Conservation (phyloP, 1,140 invertebrate genomes). For the Aphaenogaster ashmeadi region DNA sequence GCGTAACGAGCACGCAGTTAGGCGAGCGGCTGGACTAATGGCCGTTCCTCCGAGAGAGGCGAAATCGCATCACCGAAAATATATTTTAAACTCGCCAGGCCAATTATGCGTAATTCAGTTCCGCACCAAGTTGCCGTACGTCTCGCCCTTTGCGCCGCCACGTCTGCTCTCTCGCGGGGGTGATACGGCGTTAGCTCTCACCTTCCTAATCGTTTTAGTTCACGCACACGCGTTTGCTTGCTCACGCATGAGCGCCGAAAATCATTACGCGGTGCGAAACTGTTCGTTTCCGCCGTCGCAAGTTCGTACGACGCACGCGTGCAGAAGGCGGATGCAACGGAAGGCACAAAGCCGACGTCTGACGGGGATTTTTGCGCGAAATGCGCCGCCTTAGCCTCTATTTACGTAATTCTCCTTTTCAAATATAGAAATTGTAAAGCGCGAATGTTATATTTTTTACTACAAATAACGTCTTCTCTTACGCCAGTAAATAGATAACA, state of each 20-base stretch:
- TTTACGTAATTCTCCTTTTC: background rate
- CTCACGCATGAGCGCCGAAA: conserved; percentile 68
- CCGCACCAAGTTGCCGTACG: conserved; percentile 68
- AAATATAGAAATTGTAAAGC: background rate
- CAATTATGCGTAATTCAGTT: conserved; percentile 83
- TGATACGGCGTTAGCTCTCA: conserved; percentile 76
- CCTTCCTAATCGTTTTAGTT: conserved; percentile 83
- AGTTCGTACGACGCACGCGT: conserved; percentile 60
- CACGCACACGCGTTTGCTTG: conserved; percentile 66
- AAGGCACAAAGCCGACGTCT: background rate
- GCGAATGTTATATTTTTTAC: background rate
- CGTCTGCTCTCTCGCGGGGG: conserved; percentile 52
- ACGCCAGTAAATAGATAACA: too few species aligned
- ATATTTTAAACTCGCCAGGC: conserved; percentile 82
- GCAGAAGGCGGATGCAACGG: background rate
- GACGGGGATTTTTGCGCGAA: conserved; percentile 22
- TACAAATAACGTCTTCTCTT: too few species aligned
- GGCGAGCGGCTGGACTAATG: conserved; percentile 78
- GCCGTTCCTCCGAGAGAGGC: conserved; percentile 55
- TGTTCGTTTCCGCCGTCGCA: conserved; percentile 67
- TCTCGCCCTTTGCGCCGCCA: conserved; percentile 42
- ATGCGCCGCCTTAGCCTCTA: background rate
- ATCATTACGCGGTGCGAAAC: conserved; percentile 74
- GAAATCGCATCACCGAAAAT: conserved; percentile 80
- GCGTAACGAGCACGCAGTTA: conserved; percentile 75